These are phyloP conservation scores for Hyperoplus immaculatus DNA, from an alignment of 2,797 vertebrate genomes.

Conservation along the genomic window DNA sequence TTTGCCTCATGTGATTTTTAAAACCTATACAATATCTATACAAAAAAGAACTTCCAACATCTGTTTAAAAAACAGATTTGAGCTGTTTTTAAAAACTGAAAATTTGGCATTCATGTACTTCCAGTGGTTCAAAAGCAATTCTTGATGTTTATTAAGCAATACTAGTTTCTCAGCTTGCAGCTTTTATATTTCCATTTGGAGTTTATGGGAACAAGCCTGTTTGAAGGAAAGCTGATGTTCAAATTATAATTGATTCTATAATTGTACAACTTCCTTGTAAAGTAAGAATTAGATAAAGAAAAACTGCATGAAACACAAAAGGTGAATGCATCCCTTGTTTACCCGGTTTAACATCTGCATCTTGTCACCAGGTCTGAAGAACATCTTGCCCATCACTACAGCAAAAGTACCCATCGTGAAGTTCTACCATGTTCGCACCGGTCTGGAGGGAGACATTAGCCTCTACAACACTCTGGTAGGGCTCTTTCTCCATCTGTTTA, in stretches of 20 bases:
- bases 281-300: not conserved
- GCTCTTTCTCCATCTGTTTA: not conserved
- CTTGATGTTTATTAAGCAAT: not conserved
- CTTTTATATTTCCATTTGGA: not conserved
- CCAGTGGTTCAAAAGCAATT: not conserved
- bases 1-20: not conserved
- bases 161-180: not conserved
- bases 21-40: too few relatives aligned
- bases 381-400: conserved; percentile 96
- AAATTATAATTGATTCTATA: not conserved
- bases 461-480: conserved; percentile 97
- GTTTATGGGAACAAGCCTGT: not conserved
- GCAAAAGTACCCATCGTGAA: conserved; percentile 98
- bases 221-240: not conserved
- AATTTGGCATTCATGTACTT: not conserved
- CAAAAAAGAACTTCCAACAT: not conserved
- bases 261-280: not conserved
- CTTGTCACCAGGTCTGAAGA: conserved; percentile 88
- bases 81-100: not conserved
- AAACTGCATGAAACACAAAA: not conserved
- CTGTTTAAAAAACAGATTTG: not conserved
- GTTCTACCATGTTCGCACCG: conserved; percentile 93
- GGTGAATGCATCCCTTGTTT: not conserved
- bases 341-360: not conserved
- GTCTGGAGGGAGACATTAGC: conserved; percentile 97